Conservation (phyloP, 1,140 invertebrate species). For the Heterodera schachtii region DNA sequence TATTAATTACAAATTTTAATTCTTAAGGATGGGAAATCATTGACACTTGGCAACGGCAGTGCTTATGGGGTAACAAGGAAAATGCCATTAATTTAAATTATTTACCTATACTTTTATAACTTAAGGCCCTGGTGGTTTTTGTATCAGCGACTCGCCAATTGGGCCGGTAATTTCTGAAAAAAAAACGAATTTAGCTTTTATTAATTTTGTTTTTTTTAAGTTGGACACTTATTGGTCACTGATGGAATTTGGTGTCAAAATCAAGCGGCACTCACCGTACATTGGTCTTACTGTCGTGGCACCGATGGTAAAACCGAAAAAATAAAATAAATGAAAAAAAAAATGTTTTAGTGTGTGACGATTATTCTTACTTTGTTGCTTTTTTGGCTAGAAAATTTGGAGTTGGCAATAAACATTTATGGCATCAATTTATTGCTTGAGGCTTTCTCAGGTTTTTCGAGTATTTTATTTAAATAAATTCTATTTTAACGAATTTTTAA, state of each 20-base stretch:
- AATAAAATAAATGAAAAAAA: not conserved
- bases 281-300: slow-evolving; percentile 51
- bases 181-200: not conserved
- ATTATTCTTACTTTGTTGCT: slow-evolving; percentile 40
- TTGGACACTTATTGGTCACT: slow-evolving; percentile 62
- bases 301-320: slow-evolving; percentile 47
- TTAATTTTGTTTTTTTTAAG: slow-evolving; percentile 14
- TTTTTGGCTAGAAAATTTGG: slow-evolving; percentile 53
- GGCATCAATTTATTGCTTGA: slow-evolving; percentile 52
- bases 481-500: not conserved
- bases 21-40: slow-evolving; percentile 58
- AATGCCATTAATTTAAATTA: slow-evolving; percentile 6
- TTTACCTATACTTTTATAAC: not conserved
- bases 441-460: slow-evolving; percentile 32
- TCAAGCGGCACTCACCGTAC: slow-evolving; percentile 59
- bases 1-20: slow-evolving; percentile 14
- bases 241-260: slow-evolving; percentile 57
- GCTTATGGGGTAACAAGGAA: slow-evolving; percentile 53
- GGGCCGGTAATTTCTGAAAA: slow-evolving; percentile 8
- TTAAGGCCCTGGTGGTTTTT: slow-evolving; percentile 41
- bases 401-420: slow-evolving; percentile 35
- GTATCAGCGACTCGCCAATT: slow-evolving; percentile 28
- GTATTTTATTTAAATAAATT: slow-evolving; percentile 13
- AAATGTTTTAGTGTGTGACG: slow-evolving; percentile 47
- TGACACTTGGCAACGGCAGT: slow-evolving; percentile 57